These are phyloP conservation scores for Prietella phreatophila DNA, from an alignment of 2,113 vertebrate species.

Conservation along the genomic window DNA sequence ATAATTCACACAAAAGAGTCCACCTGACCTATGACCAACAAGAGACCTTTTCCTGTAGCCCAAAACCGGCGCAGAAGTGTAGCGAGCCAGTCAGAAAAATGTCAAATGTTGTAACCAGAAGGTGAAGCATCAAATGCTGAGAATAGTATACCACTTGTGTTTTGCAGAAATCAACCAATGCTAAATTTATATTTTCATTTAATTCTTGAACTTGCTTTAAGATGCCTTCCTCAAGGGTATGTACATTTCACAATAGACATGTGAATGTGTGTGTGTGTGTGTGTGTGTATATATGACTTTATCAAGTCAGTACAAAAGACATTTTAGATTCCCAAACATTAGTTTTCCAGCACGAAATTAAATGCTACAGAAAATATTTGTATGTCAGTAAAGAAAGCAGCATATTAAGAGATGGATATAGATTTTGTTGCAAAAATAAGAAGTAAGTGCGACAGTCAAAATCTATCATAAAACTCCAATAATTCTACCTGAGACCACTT, in stretches of 20 bases:
- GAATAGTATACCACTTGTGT: background rate
- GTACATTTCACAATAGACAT: background rate
- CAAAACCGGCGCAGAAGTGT: background rate
- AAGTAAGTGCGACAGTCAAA: too few species aligned
- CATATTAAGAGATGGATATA: too few species aligned
- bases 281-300: too few species aligned
- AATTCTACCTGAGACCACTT: too few species aligned
- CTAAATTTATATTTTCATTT: background rate
- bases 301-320: too few species aligned
- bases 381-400: too few species aligned
- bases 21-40: background rate
- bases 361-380: too few species aligned
- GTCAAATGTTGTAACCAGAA: background rate
- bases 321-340: too few species aligned
- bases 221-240: background rate
- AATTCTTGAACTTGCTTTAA: background rate
- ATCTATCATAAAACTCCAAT: too few species aligned
- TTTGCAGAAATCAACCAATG: background rate
- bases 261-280: too few species aligned
- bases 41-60: background rate
- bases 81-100: background rate
- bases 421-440: too few species aligned
- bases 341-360: too few species aligned
- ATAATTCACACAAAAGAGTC: background rate
- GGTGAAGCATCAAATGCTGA: constrained; percentile 4